phyloP scores from a whole-genome alignment of 2,797 vertebrate genomes.

The Leucoraja ocellata region DNA sequence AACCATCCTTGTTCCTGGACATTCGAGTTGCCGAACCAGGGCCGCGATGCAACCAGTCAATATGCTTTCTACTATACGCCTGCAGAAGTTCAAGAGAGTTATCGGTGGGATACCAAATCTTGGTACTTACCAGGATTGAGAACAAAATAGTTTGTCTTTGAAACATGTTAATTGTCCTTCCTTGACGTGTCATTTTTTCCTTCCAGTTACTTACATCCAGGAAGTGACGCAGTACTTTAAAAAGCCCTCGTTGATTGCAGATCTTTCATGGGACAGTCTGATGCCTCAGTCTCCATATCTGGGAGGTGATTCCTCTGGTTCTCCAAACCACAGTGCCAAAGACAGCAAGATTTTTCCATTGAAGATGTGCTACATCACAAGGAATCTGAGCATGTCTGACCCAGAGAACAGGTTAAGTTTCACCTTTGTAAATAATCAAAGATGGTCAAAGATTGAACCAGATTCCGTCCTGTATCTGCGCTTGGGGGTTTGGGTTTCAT shows the following conservation, averaged over 20 bases:
- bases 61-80: too few relatives aligned
- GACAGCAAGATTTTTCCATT: constrained; percentile 86
- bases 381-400: constrained; percentile 92
- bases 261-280: constrained; percentile 80
- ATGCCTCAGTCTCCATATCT: constrained; percentile 71
- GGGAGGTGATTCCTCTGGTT: constrained; percentile 78
- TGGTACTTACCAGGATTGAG: neutral
- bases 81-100: too few relatives aligned
- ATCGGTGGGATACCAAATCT: neutral
- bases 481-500: too few relatives aligned
- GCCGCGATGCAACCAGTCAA: too few relatives aligned
- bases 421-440: neutral
- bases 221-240: constrained; percentile 91
- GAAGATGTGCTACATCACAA: constrained; percentile 90
- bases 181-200: constrained; percentile 27
- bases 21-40: too few relatives aligned
- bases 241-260: constrained; percentile 81
- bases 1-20: too few relatives aligned
- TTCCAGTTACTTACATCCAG: constrained; percentile 86
- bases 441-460: neutral
- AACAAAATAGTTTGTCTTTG: constrained; percentile 13
- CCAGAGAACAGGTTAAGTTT: constrained; percentile 81
- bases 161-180: constrained; percentile 43
- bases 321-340: constrained; percentile 71
- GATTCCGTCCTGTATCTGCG: neutral